phyloP scores from a whole-genome alignment of 2,888 invertebrate genomes.

The Pomacea canaliculata region DNA sequence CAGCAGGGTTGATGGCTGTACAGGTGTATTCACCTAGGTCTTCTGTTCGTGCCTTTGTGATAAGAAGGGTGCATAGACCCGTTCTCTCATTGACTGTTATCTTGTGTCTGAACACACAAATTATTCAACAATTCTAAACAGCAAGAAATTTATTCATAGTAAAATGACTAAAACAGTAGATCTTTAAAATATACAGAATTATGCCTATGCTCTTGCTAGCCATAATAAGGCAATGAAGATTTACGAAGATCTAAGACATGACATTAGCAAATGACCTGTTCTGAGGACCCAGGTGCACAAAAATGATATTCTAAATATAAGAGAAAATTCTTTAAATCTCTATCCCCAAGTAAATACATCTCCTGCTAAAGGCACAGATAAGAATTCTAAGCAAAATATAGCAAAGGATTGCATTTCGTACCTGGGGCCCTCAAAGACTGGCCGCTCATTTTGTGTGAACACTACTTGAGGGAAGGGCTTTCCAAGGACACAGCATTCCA shows the following conservation, averaged over 20 bases:
- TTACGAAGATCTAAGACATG: too few species aligned
- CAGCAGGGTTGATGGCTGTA: constrained; percentile 84
- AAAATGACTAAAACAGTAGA: neutral
- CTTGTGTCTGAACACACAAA: constrained; percentile 51
- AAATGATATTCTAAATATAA: neutral
- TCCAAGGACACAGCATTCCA: constrained; percentile 65
- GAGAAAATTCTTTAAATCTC: neutral
- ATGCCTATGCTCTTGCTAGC: too few species aligned
- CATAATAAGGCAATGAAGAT: too few species aligned
- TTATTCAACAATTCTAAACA: neutral
- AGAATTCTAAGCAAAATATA: too few species aligned
- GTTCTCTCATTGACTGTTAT: constrained; percentile 73
- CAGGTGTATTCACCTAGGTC: constrained; percentile 87
- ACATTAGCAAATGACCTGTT: too few species aligned
- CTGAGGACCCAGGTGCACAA: neutral
- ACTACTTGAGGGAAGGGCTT: constrained; percentile 67
- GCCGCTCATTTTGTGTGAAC: constrained; percentile 64
- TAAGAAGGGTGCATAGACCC: constrained; percentile 90
- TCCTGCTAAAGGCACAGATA: too few species aligned
- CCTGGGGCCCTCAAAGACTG: constrained; percentile 65
- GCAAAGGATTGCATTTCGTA: constrained; percentile 31
- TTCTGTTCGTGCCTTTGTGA: constrained; percentile 81
- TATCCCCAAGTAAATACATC: neutral
- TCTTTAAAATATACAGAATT: too few species aligned
- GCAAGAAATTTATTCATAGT: neutral